These are phyloP conservation scores for Apis laboriosa DNA, from an alignment of 1,140 invertebrate genomes.

Conservation along the genomic window DNA sequence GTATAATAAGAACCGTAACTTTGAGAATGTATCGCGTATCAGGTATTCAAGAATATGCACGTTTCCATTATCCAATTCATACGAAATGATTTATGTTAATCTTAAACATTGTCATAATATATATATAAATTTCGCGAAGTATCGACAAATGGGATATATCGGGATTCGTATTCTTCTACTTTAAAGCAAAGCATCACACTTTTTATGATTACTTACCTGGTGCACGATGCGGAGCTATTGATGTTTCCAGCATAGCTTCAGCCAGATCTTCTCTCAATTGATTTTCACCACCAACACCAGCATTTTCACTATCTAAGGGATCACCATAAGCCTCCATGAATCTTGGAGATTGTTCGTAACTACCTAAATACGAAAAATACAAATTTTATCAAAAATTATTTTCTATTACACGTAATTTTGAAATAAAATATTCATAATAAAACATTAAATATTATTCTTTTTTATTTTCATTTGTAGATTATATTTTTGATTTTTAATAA, in stretches of 20 bases:
- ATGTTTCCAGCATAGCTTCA: slow-evolving; percentile 95
- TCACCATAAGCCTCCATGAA: slow-evolving; percentile 89
- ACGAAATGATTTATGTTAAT: background rate
- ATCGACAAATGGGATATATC: slow-evolving; percentile 25
- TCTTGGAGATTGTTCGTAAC: slow-evolving; percentile 94
- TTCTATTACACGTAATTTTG: no score
- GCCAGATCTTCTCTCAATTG: slow-evolving; percentile 94
- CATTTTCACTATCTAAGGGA: slow-evolving; percentile 82
- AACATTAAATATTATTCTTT: no score
- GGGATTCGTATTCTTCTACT: slow-evolving; percentile 29
- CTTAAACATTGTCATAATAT: background rate
- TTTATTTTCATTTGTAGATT: no score
- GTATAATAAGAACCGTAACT: background rate
- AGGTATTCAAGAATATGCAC: background rate
- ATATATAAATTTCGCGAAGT: background rate
- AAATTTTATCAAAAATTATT: no score
- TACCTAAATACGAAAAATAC: slow-evolving; percentile 82
- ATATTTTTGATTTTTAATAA: no score
- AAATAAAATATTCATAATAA: no score
- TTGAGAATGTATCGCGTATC: slow-evolving; percentile 7
- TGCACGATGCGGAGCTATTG: slow-evolving; percentile 82
- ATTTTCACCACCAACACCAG: slow-evolving; percentile 84
- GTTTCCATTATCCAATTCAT: background rate
- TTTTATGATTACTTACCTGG: slow-evolving; percentile 80
- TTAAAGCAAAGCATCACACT: slow-evolving; percentile 37